Evolutionary conservation across 92 coral and sea anemone genomes (phyloP).

Genomic region (Zoanthus solanderi): DNA sequence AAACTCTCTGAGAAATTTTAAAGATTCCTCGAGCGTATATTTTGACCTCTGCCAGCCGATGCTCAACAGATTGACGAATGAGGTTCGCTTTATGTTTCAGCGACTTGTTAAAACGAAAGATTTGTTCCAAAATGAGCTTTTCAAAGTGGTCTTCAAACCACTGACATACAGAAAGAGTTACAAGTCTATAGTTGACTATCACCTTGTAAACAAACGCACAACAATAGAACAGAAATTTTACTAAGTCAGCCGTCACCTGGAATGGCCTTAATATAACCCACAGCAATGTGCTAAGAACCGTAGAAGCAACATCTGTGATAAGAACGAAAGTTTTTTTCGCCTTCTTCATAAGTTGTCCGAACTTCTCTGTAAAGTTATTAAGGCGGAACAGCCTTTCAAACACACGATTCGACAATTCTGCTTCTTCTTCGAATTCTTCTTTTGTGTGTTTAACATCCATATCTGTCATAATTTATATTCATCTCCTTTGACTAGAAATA

Average conservation of each 20-base stretch:
- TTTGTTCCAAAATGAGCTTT: constrained; percentile 14
- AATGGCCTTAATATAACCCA: constrained; percentile 34
- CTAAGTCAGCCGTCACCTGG: constrained; percentile 13
- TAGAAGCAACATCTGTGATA: constrained; percentile 11
- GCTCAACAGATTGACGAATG: not conserved
- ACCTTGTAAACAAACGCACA: constrained; percentile 11
- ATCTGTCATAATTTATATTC: constrained; percentile 2
- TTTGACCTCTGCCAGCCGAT: constrained; percentile 23
- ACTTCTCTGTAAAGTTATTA: not conserved
- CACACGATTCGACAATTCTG: not conserved
- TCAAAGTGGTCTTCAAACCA: constrained; percentile 26
- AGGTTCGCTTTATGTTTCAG: not conserved
- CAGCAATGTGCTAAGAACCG: not conserved
- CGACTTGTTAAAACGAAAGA: constrained; percentile 16
- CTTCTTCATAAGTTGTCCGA: not conserved
- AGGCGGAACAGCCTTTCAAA: not conserved
- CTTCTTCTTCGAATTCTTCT: not conserved
- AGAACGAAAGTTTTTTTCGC: not conserved
- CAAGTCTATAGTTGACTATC: constrained; percentile 17
- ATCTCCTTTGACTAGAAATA: not conserved
- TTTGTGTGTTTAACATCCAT: not conserved
- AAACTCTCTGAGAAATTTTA: constrained; percentile 17
- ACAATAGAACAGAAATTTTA: constrained; percentile 11
- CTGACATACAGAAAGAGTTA: not conserved
- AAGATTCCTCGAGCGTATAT: constrained; percentile 37